Percentiles rank a stretch among this genome's conserved stretches.
Evolutionary conservation across 2,797 vertebrate genomes (phyloP).

Genomic region (Gambelia wislizenii): DNA sequence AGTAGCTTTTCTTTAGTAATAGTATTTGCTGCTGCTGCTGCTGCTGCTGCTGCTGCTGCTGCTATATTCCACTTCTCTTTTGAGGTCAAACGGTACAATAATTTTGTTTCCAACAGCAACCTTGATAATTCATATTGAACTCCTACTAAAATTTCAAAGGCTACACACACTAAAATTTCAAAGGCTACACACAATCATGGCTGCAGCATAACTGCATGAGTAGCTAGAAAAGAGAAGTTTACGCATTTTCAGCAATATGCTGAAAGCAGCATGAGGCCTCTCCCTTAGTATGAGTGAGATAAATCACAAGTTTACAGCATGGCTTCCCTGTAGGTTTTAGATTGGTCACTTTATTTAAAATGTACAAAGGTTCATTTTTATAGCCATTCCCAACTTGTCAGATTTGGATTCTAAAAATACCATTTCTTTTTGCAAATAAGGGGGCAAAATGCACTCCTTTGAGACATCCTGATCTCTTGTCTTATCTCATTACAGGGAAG

Average conservation of each 20-base stretch:
- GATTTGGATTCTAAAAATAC: constrained; percentile 35
- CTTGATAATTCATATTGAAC: constrained; percentile 26
- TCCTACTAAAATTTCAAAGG: constrained; percentile 31
- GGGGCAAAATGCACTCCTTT: neutral
- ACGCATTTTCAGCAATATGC: constrained; percentile 22
- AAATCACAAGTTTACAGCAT: neutral
- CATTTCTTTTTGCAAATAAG: constrained; percentile 41
- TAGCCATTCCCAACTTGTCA: constrained; percentile 41
- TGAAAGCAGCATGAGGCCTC: neutral
- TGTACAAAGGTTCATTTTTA: constrained; percentile 15
- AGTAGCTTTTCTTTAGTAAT: neutral
- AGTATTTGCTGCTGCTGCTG: neutral
- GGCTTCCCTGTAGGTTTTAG: constrained; percentile 33
- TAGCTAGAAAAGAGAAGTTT: neutral
- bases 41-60: neutral
- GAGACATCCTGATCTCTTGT: constrained; percentile 61
- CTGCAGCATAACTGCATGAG: neutral
- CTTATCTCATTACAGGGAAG: constrained; percentile 61
- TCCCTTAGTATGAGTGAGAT: constrained; percentile 1
- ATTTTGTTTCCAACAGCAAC: constrained; percentile 40
- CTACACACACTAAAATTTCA: constrained; percentile 13
- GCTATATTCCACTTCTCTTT: neutral
- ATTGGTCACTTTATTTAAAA: constrained; percentile 32
- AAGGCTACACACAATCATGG: constrained; percentile 5
- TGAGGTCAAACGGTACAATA: constrained; percentile 16